Percentiles rank a stretch among this genome's conserved stretches.
Conservation (phyloP, 1,140 invertebrate genomes). For the Callitettix versicolor region DNA sequence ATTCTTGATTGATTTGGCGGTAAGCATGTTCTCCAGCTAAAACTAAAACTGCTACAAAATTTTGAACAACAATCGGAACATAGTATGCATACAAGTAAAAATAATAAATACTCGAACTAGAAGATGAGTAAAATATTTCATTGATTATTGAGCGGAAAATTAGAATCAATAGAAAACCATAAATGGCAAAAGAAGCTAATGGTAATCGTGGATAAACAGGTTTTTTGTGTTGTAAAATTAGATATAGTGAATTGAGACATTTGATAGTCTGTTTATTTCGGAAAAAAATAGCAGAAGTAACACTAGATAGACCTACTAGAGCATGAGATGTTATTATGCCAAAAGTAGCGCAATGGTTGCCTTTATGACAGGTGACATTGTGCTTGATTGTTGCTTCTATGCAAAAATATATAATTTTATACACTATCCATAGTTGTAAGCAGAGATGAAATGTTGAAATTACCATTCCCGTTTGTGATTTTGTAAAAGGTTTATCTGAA, state of each 20-base stretch:
- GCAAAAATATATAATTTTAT: not conserved
- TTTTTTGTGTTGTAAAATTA: not conserved
- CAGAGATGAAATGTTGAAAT: not conserved
- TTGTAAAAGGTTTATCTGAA: slow-evolving; percentile 3
- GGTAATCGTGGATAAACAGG: not conserved
- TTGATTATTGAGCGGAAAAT: not conserved
- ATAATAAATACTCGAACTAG: not conserved
- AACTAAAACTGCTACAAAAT: slow-evolving; percentile 5
- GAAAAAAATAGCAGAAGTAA: not conserved
- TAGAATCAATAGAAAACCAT: not conserved
- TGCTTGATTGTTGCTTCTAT: not conserved
- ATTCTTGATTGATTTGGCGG: slow-evolving; percentile 1
- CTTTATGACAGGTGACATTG: slow-evolving; percentile 1
- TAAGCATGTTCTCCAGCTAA: slow-evolving; percentile 3
- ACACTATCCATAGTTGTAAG: not conserved
- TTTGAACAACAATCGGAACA: slow-evolving; percentile 3
- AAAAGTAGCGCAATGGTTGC: not conserved
- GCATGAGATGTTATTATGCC: not conserved
- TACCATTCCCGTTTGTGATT: not conserved
- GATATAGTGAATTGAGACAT: not conserved
- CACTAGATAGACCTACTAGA: not conserved
- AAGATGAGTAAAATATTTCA: not conserved
- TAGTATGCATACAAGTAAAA: not conserved
- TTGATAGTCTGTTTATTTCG: not conserved
- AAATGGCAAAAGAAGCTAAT: slow-evolving; percentile 2